phyloP scores from a whole-genome alignment of 2,113 vertebrate species.

The Micronycteris hirsuta region DNA sequence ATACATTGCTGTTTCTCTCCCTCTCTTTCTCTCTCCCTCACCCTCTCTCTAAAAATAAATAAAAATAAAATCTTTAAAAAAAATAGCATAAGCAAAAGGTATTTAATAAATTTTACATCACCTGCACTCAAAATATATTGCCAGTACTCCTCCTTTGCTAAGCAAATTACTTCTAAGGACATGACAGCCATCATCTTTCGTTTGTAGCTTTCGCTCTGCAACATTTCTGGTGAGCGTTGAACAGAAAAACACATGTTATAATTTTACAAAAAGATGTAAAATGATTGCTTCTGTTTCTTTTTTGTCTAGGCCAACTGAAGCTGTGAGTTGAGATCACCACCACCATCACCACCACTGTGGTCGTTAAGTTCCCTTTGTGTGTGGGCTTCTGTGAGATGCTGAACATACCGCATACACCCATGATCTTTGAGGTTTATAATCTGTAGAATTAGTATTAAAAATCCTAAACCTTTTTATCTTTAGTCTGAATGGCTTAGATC shows the following conservation, averaged over 20 bases:
- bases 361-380: not conserved
- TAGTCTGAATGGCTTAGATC: not conserved
- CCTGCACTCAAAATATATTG: conserved; percentile 81
- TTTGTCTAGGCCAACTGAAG: not conserved
- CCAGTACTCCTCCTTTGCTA: conserved; percentile 79
- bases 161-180: conserved; percentile 83
- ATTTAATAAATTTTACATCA: conserved; percentile 50
- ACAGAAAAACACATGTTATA: not conserved
- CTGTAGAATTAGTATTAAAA: not conserved
- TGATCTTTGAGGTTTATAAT: not conserved
- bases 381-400: not conserved
- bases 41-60: too few species aligned
- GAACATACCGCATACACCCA: not conserved
- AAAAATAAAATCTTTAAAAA: too few species aligned
- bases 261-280: not conserved
- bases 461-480: not conserved
- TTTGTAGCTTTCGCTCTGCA: conserved; percentile 70
- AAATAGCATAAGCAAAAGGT: not conserved
- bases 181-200: conserved; percentile 80
- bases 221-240: conserved; percentile 78
- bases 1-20: too few species aligned
- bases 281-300: not conserved
- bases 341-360: not conserved
- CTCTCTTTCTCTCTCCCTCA: too few species aligned
- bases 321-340: not conserved